These are phyloP conservation scores for Austrofundulus limnaeus DNA, from an alignment of 2,113 vertebrate species.

Conservation along the genomic window DNA sequence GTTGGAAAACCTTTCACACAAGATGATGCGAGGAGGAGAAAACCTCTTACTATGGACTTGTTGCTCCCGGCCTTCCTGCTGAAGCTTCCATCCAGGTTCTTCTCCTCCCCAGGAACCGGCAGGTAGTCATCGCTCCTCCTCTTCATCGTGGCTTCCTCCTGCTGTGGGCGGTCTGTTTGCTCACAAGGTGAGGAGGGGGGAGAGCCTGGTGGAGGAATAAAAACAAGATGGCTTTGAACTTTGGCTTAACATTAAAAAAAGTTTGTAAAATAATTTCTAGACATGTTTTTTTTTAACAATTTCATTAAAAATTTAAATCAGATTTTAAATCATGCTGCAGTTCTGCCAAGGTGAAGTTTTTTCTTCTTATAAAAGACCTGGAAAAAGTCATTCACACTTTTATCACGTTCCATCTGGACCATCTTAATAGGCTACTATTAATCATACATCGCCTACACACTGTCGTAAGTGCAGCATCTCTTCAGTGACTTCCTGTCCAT, in stretches of 20 bases:
- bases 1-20: background rate
- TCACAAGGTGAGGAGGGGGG: conserved; percentile 30
- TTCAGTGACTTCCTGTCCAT: no score
- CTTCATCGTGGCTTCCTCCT: conserved; percentile 66
- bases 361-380: no score
- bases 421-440: no score
- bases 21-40: no score
- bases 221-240: background rate
- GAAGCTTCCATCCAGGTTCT: conserved; percentile 71
- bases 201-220: conserved; percentile 45
- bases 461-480: no score
- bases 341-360: no score
- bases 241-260: no score
- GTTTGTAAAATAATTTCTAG: no score
- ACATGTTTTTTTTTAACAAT: background rate
- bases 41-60: conserved; percentile 82
- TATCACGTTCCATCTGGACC: no score
- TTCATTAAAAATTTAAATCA: background rate
- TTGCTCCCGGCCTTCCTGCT: conserved; percentile 70
- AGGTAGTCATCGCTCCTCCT: conserved; percentile 78
- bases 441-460: no score
- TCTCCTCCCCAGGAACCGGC: conserved; percentile 76
- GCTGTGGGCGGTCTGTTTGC: conserved; percentile 30
- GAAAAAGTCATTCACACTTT: no score
- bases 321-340: no score